Percentiles rank a stretch among this genome's conserved stretches.
Conservation (phyloP, 2,797 vertebrate genomes). For the Galaxias olidus region DNA sequence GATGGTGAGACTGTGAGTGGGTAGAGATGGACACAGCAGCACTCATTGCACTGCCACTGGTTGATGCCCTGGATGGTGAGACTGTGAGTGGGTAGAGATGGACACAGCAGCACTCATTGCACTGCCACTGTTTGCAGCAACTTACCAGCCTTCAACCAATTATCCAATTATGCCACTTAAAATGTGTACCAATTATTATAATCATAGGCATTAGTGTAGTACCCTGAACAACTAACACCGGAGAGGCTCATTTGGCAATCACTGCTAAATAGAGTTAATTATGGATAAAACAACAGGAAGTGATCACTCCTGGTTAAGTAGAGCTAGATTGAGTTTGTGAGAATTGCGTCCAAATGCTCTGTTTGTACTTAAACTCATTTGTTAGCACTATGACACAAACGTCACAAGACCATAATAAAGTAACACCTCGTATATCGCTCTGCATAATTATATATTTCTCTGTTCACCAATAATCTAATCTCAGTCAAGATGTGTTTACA, state of each 20-base stretch:
- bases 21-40: slow-evolving; percentile 12
- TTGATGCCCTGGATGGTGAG: neutral
- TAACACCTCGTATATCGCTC: no score
- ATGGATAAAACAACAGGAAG: slow-evolving; percentile 35
- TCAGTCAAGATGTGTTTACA: no score
- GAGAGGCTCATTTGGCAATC: slow-evolving; percentile 38
- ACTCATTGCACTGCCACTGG: slow-evolving; percentile 15
- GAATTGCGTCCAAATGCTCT: no score
- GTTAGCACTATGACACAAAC: no score
- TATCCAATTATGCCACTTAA: slow-evolving; percentile 50
- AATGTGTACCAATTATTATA: slow-evolving; percentile 51
- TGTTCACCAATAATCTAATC: no score
- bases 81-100: slow-evolving; percentile 13
- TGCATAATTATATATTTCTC: no score
- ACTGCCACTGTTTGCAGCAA: slow-evolving; percentile 16
- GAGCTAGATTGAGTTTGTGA: no score
- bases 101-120: slow-evolving; percentile 18
- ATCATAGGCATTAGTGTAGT: slow-evolving; percentile 40
- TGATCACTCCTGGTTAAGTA: no score
- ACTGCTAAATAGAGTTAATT: slow-evolving; percentile 46
- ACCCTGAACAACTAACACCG: slow-evolving; percentile 22
- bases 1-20: slow-evolving; percentile 5
- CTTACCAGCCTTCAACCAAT: slow-evolving; percentile 39
- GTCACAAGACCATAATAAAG: no score
- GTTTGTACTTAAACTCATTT: no score